A percentile compares a stretch with the other conserved stretches of the same genome.
These are phyloP conservation scores for Hippocampus kuda DNA, from an alignment of 2,797 vertebrate genomes.

Conservation along the genomic window DNA sequence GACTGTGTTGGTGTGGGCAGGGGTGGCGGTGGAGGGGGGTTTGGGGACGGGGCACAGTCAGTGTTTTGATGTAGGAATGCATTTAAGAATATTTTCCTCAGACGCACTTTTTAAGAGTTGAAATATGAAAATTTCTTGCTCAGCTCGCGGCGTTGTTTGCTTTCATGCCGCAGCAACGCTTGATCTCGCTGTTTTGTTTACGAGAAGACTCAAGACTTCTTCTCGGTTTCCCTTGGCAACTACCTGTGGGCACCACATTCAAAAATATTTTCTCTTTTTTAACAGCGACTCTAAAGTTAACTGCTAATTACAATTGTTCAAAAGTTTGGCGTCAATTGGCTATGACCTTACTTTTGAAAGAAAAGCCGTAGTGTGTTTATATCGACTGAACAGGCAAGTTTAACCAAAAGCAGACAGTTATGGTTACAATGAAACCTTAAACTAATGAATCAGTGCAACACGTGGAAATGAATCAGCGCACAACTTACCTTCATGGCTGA, in stretches of 20 bases:
- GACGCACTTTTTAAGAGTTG: background rate
- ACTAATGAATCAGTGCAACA: too few relatives aligned
- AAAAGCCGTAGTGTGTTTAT: too few relatives aligned
- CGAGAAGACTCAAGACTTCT: background rate
- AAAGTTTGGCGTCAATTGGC: background rate
- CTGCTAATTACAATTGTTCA: background rate
- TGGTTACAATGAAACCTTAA: too few relatives aligned
- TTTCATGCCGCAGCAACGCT: background rate
- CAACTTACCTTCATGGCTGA: too few relatives aligned
- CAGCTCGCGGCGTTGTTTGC: background rate
- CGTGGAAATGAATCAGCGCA: too few relatives aligned
- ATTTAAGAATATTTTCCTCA: background rate
- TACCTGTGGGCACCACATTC: background rate
- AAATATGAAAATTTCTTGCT: background rate
- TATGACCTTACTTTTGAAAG: background rate
- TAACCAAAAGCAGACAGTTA: too few relatives aligned
- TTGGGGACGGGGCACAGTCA: background rate
- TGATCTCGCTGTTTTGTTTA: conserved; percentile 5
- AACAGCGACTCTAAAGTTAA: background rate
- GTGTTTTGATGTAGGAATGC: background rate
- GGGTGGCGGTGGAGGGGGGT: too few relatives aligned
- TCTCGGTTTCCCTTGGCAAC: background rate
- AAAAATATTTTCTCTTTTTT: background rate
- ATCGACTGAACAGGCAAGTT: too few relatives aligned
- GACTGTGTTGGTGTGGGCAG: background rate